Conservation (phyloP, 1,140 invertebrate species). For the Tenebrio molitor region DNA sequence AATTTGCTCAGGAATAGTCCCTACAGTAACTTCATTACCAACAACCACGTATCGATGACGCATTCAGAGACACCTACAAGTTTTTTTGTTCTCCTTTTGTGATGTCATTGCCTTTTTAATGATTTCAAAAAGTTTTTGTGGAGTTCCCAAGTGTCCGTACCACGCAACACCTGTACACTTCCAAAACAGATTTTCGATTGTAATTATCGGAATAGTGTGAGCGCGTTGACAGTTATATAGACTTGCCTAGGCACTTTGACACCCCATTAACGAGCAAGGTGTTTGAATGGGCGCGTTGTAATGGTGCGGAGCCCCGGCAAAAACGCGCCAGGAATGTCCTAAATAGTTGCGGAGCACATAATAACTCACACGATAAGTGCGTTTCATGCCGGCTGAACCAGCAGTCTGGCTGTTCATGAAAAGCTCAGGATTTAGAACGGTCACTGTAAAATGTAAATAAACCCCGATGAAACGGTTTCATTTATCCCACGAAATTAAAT, state of each 20-base stretch:
- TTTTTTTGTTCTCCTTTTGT: too few relatives aligned
- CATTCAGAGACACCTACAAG: constrained; percentile 3
- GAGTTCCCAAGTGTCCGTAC: too few relatives aligned
- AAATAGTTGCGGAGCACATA: constrained; percentile 14
- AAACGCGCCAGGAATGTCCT: constrained; percentile 14
- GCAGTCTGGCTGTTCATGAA: constrained; percentile 35
- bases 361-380: constrained; percentile 43
- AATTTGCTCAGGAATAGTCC: not conserved
- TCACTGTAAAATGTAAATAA: constrained; percentile 47
- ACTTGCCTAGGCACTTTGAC: constrained; percentile 1
- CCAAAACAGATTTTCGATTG: too few relatives aligned
- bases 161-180: too few relatives aligned
- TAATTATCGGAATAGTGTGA: too few relatives aligned
- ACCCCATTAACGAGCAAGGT: not conserved
- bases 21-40: not conserved
- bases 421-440: constrained; percentile 43
- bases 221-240: too few relatives aligned
- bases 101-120: too few relatives aligned
- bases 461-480: constrained; percentile 24
- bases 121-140: too few relatives aligned
- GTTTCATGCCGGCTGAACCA: constrained; percentile 32
- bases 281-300: constrained; percentile 1
- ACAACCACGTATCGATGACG: not conserved
- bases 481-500: constrained; percentile 34
- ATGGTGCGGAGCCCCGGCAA: not conserved